A percentile compares a stretch with the other conserved stretches of the same genome.
Evolutionary conservation across 1,140 invertebrate genomes (phyloP).

Genomic region (Hermatobates lingyangjiaoensis): DNA sequence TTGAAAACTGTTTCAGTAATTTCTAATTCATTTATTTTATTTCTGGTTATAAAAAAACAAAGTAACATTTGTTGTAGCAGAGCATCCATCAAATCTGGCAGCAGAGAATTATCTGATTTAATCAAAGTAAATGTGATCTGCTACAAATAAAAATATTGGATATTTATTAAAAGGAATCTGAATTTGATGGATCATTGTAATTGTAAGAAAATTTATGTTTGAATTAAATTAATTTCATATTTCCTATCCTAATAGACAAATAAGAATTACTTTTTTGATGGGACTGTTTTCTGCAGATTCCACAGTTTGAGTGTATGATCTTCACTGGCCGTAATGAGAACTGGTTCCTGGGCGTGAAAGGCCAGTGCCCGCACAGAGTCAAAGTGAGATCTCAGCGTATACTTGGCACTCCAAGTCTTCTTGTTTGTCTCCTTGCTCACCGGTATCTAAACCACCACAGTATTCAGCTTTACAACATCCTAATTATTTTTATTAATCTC

Average conservation of each 20-base stretch:
- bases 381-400: constrained; percentile 91
- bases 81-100: no score
- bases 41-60: no score
- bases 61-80: no score
- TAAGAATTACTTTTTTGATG: constrained; percentile 69
- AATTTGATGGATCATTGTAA: no score
- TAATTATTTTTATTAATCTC: no score
- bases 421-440: constrained; percentile 81
- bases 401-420: constrained; percentile 97
- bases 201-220: neutral
- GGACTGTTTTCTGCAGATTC: constrained; percentile 95
- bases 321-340: constrained; percentile 93
- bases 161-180: neutral
- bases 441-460: constrained; percentile 49
- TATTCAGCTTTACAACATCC: no score
- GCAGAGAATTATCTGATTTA: no score
- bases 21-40: no score
- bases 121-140: no score
- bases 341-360: constrained; percentile 93
- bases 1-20: no score
- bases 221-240: neutral
- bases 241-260: neutral
- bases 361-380: constrained; percentile 89
- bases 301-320: constrained; percentile 97
- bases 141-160: neutral